Conservation (phyloP, 2,888 invertebrate genomes). For the Sesia apiformis region DNA sequence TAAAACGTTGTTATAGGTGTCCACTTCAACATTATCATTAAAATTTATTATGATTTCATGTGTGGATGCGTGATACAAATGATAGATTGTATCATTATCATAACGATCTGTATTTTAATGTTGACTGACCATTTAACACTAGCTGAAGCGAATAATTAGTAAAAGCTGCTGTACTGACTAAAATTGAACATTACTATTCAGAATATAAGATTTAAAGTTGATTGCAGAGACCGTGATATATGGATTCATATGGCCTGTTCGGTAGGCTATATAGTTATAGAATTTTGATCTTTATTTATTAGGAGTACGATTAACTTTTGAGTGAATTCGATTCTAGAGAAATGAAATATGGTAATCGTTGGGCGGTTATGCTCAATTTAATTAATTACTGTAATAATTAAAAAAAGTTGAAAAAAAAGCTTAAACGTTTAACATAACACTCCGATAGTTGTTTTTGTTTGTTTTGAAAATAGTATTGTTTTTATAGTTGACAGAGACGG, state of each 20-base stretch:
- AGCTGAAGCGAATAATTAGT: constrained; percentile 18
- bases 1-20: too few relatives aligned
- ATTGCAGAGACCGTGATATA: constrained; percentile 10
- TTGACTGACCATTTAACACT: constrained; percentile 30
- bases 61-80: neutral
- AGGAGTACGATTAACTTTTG: constrained; percentile 9
- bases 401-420: constrained; percentile 7
- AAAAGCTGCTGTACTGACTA: neutral
- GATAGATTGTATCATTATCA: constrained; percentile 1
- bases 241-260: constrained; percentile 8
- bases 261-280: too few relatives aligned
- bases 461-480: constrained; percentile 10
- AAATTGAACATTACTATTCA: neutral
- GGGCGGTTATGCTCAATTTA: constrained; percentile 25
- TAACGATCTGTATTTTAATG: constrained; percentile 1
- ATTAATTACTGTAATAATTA: constrained; percentile 14
- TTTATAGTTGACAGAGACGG: constrained; percentile 8
- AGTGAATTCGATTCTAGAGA: constrained; percentile 6
- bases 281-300: neutral
- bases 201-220: neutral
- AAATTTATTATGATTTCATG: too few relatives aligned
- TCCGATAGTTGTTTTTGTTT: constrained; percentile 6
- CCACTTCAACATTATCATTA: too few relatives aligned
- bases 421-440: constrained; percentile 3
- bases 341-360: constrained; percentile 21